Base-by-base conservation (phyloP, 2,797 vertebrate species). In the Erethizon dorsatum region DNA sequence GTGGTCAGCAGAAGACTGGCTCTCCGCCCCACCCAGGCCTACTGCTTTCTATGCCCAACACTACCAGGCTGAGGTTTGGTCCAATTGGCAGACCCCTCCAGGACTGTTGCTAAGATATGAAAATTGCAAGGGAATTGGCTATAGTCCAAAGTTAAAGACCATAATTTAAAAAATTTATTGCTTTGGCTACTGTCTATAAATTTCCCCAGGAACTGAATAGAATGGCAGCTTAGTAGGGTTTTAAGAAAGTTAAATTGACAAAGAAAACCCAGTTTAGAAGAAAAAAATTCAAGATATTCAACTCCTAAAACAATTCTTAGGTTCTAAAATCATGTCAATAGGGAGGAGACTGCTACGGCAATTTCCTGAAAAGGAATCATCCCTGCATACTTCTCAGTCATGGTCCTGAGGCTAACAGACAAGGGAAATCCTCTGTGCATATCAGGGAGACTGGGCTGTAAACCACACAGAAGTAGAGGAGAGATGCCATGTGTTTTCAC, bases 181-280 rank as follows among this genome's bases (percentile, higher is more conserved):
- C 54, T 97, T 92, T 83, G 61, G 22, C 83, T 82, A 65, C 67
- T 47, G 37, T 33, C 67, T 95, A 69, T 82, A 92, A 71, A 65
- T 94, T 88, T 91, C 24, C 47, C 37, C 50, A 67, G n/a, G 59
- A 91, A 61, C 20, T 65, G n/a, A 94, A 67, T 37, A 89, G 41
- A 61, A 5, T 92, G 80, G 47, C 69, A 75, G 31, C 12, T 91
- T 79, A 61, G 33, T 31, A 37, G 50, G 20, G 13, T 77, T 91
- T 96, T 89, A 75, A 86, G 79, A 61, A 88, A 88, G 93, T 61
- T 85, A 75, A 84, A 93, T 33, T 80, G 54, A 80, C 31, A 93
- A 91, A 87, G 75, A 88, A 94, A 94, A 57, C 1, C 7, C 26
- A 83, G 56, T 31, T 84, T 90, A 57, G 50, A 57, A 56, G 54